A percentile compares a stretch with the other conserved stretches of the same genome.
These are phyloP conservation scores for Drosophila sturtevanti DNA, from an alignment of 1,140 invertebrate species.

Conservation along the genomic window DNA sequence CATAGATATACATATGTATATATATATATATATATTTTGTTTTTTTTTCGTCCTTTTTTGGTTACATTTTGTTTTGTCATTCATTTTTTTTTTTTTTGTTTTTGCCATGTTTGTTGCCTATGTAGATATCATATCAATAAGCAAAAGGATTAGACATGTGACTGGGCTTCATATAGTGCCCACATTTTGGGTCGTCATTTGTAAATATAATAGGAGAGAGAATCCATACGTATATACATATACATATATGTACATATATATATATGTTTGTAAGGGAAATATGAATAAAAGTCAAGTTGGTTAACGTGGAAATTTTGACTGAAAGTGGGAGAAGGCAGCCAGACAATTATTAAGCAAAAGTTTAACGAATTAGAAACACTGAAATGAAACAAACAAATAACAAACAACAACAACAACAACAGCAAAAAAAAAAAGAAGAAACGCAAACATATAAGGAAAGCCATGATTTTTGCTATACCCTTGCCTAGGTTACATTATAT, in stretches of 20 bases:
- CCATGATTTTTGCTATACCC: neutral
- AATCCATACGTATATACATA: constrained; percentile 14
- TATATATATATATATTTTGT: neutral
- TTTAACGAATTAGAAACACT: constrained; percentile 80
- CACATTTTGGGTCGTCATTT: constrained; percentile 51
- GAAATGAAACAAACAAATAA: constrained; percentile 12
- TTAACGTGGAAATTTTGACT: neutral
- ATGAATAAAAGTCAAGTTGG: constrained; percentile 70
- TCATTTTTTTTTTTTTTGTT: neutral
- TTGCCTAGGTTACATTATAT: no score
- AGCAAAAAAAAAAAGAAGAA: neutral
- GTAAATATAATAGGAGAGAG: constrained; percentile 26
- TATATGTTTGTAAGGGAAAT: constrained; percentile 48
- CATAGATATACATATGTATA: no score
- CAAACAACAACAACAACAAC: neutral
- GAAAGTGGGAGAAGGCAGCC: constrained; percentile 17
- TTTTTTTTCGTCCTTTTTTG: constrained; percentile 31
- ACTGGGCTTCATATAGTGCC: constrained; percentile 49
- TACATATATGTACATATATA: constrained; percentile 31
- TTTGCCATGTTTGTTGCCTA: constrained; percentile 17
- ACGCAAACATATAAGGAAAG: neutral
- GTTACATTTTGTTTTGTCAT: neutral
- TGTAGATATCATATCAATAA: constrained; percentile 81
- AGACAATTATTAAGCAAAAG: constrained; percentile 81
- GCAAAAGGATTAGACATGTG: constrained; percentile 81